Evolutionary conservation across 2,888 invertebrate species (phyloP), one percentile per base, ranked within the genome.

Genomic region (Philereme vetulata): DNA sequence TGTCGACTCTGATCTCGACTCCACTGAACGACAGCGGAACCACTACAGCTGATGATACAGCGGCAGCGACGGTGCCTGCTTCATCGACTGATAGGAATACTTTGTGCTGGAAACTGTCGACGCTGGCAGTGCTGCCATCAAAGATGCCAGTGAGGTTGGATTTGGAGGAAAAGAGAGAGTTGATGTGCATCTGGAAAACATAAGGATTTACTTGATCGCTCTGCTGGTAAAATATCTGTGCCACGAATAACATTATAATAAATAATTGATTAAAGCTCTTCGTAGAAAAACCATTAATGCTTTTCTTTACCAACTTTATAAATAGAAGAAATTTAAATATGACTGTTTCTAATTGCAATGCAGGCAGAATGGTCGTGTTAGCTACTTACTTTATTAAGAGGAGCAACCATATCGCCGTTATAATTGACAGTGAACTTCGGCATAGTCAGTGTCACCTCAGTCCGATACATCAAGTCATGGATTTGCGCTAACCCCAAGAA

Each of bases 41-140:
- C 4, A 95, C 92, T 66, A 93, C 81, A 1, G 93, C 92, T 3
- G 91, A 92, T 48, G 94, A 93, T 0, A 92, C 93, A 7, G 95
- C 95, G 3, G 95, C 94, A 0, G 95, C 95, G 4, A 93, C 83
- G 0, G 95, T 95, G 1, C 95, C 95, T 11, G 86, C 80, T 78
- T 96, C 95, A 62, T 94, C 94, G 0, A 95, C 94, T 47, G 94
- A 89, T 75, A 96, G 93, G 72, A 92, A 93, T 0, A 95, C 94
- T 72, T 94, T 94, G 72, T 95, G 95, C 48, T 93, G 76, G 8
- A 95, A 84, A 56, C 88, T 93, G 68, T 89, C 93, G 4, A 95
- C 85, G 56, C 86, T 84, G 0, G 93, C 77, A 0, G 82, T 72
- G 0, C 71, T 70, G 0, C 80, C 79, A 3, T 86, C 81, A 43